phyloP scores from a whole-genome alignment of 2,797 vertebrate species.

The Pelochelys cantorii region DNA sequence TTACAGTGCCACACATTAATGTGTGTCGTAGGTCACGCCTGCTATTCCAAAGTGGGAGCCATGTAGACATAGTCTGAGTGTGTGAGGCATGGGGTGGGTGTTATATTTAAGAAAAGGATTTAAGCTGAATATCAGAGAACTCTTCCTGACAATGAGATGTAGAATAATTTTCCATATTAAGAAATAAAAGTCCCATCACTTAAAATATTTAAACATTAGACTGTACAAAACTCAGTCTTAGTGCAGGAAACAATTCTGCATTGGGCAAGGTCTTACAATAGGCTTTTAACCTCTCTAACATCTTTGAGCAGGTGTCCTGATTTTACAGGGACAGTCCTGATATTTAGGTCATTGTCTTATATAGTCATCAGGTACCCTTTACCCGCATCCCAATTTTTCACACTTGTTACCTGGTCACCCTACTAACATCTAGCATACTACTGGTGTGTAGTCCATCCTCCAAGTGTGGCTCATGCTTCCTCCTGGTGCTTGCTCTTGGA shows the following conservation, averaged over 20 bases:
- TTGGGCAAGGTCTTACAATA: neutral
- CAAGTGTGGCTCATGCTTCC: neutral
- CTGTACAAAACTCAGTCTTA: neutral
- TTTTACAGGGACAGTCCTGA: too few relatives aligned
- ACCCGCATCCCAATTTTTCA: too few relatives aligned
- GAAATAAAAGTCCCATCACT: neutral
- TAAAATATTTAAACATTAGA: conserved; percentile 9
- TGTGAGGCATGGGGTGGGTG: neutral
- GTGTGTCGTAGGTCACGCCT: neutral
- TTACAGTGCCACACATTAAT: neutral
- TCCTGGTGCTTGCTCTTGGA: neutral
- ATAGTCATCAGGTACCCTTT: too few relatives aligned
- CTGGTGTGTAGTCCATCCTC: neutral
- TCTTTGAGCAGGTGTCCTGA: too few relatives aligned
- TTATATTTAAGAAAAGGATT: conserved; percentile 21
- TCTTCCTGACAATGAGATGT: neutral
- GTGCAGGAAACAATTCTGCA: neutral
- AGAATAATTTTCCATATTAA: conserved; percentile 21
- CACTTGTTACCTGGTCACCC: too few relatives aligned
- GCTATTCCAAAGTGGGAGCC: neutral
- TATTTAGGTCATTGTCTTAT: too few relatives aligned
- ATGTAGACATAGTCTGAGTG: neutral
- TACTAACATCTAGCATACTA: neutral
- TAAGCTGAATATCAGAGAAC: conserved; percentile 21
- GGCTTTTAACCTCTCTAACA: neutral